Conservation (phyloP, 2,113 vertebrate genomes). For the Calidris pygmaea region DNA sequence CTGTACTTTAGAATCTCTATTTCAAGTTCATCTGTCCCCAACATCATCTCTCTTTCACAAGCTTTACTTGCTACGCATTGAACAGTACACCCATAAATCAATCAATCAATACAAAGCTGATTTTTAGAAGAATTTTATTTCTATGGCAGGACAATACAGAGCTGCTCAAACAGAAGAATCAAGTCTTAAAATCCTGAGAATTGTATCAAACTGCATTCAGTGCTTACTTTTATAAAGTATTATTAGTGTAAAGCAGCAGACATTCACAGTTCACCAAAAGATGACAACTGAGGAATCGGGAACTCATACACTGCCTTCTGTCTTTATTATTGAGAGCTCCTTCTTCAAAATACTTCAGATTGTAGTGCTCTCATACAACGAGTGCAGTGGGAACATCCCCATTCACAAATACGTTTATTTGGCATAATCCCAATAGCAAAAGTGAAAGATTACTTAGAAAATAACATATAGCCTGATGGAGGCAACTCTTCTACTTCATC, state of each 20-base stretch:
- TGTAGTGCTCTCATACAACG: background rate
- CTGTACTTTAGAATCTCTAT: background rate
- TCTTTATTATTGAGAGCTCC: background rate
- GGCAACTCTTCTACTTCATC: background rate
- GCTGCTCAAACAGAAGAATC: background rate
- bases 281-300: background rate
- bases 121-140: conserved; percentile 66
- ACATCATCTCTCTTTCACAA: background rate
- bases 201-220: background rate
- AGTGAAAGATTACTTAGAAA: background rate
- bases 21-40: background rate
- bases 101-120: background rate
- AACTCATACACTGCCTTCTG: background rate
- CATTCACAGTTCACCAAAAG: background rate
- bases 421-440: background rate
- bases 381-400: background rate
- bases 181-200: conserved; percentile 61
- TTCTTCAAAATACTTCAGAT: background rate
- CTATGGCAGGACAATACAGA: conserved; percentile 47
- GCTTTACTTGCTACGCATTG: background rate
- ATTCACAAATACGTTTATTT: background rate
- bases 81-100: background rate
- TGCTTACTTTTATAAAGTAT: background rate
- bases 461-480: background rate
- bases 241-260: background rate